Evolutionary conservation across 2,888 invertebrate species (phyloP), one percentile per base, ranked within the genome.

Genomic region (Leptura quadrifasciata): DNA sequence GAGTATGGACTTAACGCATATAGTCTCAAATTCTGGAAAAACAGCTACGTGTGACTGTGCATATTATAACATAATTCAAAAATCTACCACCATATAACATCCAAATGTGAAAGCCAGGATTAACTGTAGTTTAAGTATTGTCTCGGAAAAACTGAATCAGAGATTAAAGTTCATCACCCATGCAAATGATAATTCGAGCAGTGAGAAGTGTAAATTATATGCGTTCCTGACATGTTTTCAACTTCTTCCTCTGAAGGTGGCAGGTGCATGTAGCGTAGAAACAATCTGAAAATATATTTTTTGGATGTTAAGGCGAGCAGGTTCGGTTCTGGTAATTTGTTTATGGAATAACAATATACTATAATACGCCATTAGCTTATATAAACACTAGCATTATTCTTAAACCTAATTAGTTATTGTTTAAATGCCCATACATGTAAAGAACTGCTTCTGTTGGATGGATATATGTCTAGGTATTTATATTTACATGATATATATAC

Each of bases 381-480:
- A 20, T 65, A 24, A 65, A 52, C 54, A 17, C 24, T 17, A 65
- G 24, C 47, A 54, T 65, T 65, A 24, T 9, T 8, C 24, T 65
- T 27, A 24, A 17, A 18, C 24, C 21, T 65, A 52, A 65, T 65
- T 65, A 65, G 24, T 65, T 52, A 54, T 65, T 52, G 47, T 65
- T 52, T 52, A 65, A 65, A 65, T 5, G 65, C 21, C 21, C 52
- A 24, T 52, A 24, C 52, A 52, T 24, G 21, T 64, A 47, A 39
- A 47, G n/a, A 18, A 47, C 47, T 15, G 27, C 54, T 52, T 52
- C 57, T 31, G n/a, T 47, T 47, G 15, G 57, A 39, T 73, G 67
- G 65, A 73, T 61, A 64, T 61, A 64, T 55, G 63, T 24, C 21
- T 52, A 71, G 24, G 63, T 24, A 70, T 70, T 39, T 47, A 58